These are phyloP conservation scores for Ametastegia equiseti DNA, from an alignment of 2,888 invertebrate species.

Conservation along the genomic window DNA sequence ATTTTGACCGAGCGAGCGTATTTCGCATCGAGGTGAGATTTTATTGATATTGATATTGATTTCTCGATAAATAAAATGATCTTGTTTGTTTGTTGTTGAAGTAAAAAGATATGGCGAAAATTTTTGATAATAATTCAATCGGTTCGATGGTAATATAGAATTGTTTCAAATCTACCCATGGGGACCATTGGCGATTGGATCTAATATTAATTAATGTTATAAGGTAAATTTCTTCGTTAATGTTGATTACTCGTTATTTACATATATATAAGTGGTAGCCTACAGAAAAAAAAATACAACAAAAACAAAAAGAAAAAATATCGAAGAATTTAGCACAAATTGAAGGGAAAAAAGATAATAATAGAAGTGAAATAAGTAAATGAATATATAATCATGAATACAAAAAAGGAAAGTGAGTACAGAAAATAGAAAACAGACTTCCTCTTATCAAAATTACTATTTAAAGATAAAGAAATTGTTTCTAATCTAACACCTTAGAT, in stretches of 20 bases:
- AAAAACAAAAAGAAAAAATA: too few species aligned
- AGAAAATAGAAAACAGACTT: constrained; percentile 11
- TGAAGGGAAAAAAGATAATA: neutral
- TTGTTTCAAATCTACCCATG: neutral
- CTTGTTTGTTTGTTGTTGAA: neutral
- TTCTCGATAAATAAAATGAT: neutral
- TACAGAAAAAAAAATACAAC: neutral
- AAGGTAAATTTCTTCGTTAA: neutral
- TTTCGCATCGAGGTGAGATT: neutral
- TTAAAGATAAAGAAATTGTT: constrained; percentile 25
- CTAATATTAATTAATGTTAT: neutral
- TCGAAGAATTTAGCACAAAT: constrained; percentile 15
- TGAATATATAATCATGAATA: neutral
- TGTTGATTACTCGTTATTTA: neutral
- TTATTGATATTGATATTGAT: neutral
- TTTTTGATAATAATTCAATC: neutral
- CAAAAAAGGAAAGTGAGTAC: neutral
- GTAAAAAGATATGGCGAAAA: neutral
- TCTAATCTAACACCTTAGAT: constrained; percentile 23
- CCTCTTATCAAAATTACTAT: constrained; percentile 17
- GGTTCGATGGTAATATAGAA: neutral
- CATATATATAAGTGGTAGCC: neutral
- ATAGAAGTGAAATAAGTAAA: neutral
- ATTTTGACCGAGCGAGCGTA: constrained; percentile 6
- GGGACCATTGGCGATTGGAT: constrained; percentile 25